Evolutionary conservation across 2,113 vertebrate species (phyloP).

Genomic region (Ameiurus melas): DNA sequence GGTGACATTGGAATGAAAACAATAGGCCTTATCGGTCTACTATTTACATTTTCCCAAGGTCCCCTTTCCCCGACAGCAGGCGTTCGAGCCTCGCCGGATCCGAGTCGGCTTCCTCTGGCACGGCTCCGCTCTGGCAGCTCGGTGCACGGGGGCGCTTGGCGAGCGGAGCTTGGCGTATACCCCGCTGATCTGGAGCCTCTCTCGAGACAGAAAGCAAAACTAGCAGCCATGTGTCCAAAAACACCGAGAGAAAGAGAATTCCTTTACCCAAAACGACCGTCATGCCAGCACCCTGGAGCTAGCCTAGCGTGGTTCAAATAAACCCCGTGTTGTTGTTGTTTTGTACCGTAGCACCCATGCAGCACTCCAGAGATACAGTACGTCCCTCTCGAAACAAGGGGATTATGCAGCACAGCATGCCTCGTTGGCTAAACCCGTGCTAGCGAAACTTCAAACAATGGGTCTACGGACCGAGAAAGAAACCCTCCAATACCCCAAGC

Average conservation of each 20-base stretch:
- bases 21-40: conserved; percentile 83
- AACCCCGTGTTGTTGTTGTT: background rate
- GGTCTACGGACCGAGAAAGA: background rate
- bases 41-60: conserved; percentile 84
- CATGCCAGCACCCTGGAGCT: conserved; percentile 32
- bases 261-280: conserved; percentile 3
- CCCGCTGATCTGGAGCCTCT: conserved; percentile 60
- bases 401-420: conserved; percentile 43
- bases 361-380: conserved; percentile 21
- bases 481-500: background rate
- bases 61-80: conserved; percentile 61
- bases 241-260: conserved; percentile 6
- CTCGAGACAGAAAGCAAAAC: conserved; percentile 62
- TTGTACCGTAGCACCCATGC: conserved; percentile 4
- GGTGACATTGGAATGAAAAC: conserved; percentile 86
- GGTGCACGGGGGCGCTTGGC: conserved; percentile 59
- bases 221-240: conserved; percentile 67
- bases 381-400: conserved; percentile 42
- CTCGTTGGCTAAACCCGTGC: background rate
- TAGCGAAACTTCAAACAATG: conserved; percentile 25
- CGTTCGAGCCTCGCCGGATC: conserved; percentile 67
- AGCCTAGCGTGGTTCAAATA: conserved; percentile 12
- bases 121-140: conserved; percentile 64
- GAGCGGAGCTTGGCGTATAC: conserved; percentile 67
- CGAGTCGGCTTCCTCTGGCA: conserved; percentile 70